Percentiles rank a stretch among this genome's conserved stretches.
Evolutionary conservation across 2,113 vertebrate species (phyloP).

Genomic region (Setophaga kirtlandii): DNA sequence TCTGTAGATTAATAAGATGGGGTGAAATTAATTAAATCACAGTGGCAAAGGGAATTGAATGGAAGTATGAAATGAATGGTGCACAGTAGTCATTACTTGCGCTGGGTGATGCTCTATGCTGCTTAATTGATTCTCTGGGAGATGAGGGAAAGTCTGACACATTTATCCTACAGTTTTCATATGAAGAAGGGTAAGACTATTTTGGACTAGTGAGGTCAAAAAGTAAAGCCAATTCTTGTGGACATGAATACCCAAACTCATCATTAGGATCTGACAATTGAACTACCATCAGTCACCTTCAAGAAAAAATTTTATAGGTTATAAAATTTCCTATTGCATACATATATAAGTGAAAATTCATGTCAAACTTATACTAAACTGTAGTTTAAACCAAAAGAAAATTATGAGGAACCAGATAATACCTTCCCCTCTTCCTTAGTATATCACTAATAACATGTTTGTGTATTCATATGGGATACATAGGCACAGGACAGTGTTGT

Average conservation of each 20-base stretch:
- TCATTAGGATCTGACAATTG: not conserved
- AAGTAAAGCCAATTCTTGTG: not conserved
- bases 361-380: not conserved
- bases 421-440: rapidly evolving
- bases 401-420: not conserved
- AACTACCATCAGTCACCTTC: not conserved
- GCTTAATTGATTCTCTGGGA: not conserved
- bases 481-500: not conserved
- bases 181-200: not conserved
- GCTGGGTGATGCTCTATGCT: not conserved
- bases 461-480: rapidly evolving
- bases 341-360: not conserved
- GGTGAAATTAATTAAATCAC: slow-evolving; percentile 50
- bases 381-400: not conserved
- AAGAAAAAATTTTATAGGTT: not conserved
- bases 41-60: slow-evolving; percentile 23
- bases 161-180: not conserved
- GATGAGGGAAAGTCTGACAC: not conserved
- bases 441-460: not conserved
- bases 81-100: not conserved
- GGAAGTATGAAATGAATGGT: not conserved
- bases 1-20: not conserved
- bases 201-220: not conserved
- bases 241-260: not conserved
- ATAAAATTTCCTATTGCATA: not conserved